Percentiles rank a stretch among this genome's conserved stretches.
These are phyloP conservation scores for Sorex maritimensis DNA, from an alignment of 2,797 vertebrate genomes.

Conservation along the genomic window DNA sequence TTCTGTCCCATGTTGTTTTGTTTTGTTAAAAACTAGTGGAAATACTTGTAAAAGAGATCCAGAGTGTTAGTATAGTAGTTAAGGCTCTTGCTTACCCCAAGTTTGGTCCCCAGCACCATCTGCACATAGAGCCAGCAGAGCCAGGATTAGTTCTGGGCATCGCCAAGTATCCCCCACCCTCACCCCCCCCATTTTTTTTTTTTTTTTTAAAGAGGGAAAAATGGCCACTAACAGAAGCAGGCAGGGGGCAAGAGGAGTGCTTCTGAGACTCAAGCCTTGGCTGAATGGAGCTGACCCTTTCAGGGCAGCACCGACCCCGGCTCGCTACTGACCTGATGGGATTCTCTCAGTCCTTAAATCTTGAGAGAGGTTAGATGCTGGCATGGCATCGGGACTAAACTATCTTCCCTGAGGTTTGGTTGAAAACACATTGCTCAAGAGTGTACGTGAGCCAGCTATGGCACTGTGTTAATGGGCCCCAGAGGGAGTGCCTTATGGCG, in stretches of 20 bases:
- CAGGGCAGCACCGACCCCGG: not conserved
- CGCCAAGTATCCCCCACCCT: no score
- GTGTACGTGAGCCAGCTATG: constrained; percentile 46
- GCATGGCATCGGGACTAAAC: constrained; percentile 14
- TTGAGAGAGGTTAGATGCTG: constrained; percentile 27
- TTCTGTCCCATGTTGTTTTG: not conserved
- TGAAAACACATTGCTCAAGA: constrained; percentile 66
- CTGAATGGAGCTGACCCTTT: not conserved
- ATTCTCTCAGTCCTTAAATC: constrained; percentile 36
- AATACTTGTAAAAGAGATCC: constrained; percentile 1
- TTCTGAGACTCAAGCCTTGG: not conserved
- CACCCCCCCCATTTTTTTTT: no score
- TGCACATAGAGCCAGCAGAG: not conserved
- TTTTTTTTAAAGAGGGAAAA: no score
- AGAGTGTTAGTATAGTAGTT: no score
- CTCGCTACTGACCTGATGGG: not conserved
- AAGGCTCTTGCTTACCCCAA: no score
- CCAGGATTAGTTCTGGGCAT: no score
- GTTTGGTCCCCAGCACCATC: no score
- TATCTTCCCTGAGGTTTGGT: constrained; percentile 42
- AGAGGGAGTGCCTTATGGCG: constrained; percentile 42
- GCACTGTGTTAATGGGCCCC: constrained; percentile 27
- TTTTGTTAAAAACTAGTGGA: not conserved
- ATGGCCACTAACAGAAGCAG: not conserved
- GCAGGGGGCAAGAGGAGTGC: not conserved